Evolutionary conservation across 1,140 invertebrate species (phyloP).

Genomic region (Drosophila teissieri): DNA sequence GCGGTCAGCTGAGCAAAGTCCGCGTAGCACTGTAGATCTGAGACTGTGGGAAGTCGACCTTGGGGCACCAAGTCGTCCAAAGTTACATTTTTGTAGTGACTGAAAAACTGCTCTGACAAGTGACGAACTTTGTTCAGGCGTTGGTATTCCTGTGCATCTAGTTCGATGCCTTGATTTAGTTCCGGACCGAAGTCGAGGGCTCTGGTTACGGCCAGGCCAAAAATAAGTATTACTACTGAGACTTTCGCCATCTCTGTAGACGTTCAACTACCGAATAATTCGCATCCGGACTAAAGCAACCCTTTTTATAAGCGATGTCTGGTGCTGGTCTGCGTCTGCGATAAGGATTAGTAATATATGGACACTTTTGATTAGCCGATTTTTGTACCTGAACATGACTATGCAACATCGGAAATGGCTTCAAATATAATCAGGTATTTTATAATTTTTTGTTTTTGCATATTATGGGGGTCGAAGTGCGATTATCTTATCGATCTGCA

Average conservation of each 20-base stretch:
- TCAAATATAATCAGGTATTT: conserved; percentile 5
- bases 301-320: conserved; percentile 47
- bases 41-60: conserved; percentile 19
- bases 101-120: conserved; percentile 36
- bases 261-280: conserved; percentile 14
- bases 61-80: conserved; percentile 27
- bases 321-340: not conserved
- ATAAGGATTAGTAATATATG: conserved; percentile 48
- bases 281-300: conserved; percentile 2
- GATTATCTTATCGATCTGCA: conserved; percentile 25
- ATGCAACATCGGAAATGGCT: conserved; percentile 2
- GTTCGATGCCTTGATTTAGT: not conserved
- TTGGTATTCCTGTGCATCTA: conserved; percentile 36
- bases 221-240: conserved; percentile 13
- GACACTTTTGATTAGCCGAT: conserved; percentile 19
- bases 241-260: conserved; percentile 25
- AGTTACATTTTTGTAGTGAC: conserved; percentile 37
- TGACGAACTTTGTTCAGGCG: conserved; percentile 26
- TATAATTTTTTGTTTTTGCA: conserved; percentile 22
- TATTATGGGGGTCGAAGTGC: conserved; percentile 6
- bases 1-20: conserved; percentile 36
- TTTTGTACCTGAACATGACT: conserved; percentile 9
- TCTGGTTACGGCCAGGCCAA: conserved; percentile 19
- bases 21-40: conserved; percentile 57
- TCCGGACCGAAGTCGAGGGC: not conserved